Conservation (phyloP, 2,888 invertebrate species). For the Opisthograptis luteolata region DNA sequence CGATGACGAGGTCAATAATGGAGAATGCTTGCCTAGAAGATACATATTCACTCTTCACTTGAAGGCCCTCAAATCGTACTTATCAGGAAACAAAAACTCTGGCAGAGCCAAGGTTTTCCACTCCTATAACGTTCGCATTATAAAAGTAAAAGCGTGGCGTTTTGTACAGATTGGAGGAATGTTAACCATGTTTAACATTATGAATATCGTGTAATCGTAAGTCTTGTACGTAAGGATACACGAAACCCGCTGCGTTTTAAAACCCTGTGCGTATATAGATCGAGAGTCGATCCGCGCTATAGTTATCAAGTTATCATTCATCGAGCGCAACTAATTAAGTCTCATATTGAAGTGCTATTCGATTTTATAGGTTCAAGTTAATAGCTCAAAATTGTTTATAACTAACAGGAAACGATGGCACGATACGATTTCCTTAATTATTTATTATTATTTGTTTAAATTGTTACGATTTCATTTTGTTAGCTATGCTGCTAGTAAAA, state of each 20-base stretch:
- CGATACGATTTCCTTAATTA: conserved; percentile 33
- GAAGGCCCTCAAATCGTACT: too few species aligned
- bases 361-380: conserved; percentile 47
- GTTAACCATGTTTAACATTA: too few species aligned
- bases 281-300: conserved; percentile 13
- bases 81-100: too few species aligned
- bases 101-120: too few species aligned
- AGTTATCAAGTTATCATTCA: conserved; percentile 34
- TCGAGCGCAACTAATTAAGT: conserved; percentile 56
- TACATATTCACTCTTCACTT: too few species aligned
- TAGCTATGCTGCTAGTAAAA: conserved; percentile 21
- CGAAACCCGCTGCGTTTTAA: conserved; percentile 6
- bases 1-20: too few species aligned
- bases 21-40: too few species aligned
- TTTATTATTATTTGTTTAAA: conserved; percentile 42
- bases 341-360: conserved; percentile 45
- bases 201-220: too few species aligned
- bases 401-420: conserved; percentile 41
- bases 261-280: conserved; percentile 40
- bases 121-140: too few species aligned
- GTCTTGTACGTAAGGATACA: too few species aligned
- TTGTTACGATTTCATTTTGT: conserved; percentile 37
- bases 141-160: too few species aligned
- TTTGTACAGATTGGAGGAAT: too few species aligned
- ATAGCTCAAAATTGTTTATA: conserved; percentile 43